Percentiles rank a stretch among this genome's conserved stretches.
These are phyloP conservation scores for Anoncus sp. DNA, from an alignment of 2,888 invertebrate species.

Conservation along the genomic window DNA sequence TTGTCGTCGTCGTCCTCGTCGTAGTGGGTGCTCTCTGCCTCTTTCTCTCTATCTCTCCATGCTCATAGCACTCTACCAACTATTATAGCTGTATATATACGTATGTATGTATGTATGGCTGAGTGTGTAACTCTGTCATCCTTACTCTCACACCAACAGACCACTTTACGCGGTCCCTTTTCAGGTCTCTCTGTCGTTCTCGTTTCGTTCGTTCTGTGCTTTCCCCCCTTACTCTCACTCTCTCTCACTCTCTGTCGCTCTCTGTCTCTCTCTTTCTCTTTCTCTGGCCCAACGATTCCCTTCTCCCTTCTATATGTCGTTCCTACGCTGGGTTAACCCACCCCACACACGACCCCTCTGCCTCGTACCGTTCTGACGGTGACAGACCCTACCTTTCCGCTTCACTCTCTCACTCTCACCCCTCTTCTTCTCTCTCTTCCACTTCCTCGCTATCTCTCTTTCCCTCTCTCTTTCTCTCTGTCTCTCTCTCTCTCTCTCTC, in stretches of 20 bases:
- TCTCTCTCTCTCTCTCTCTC: too few relatives aligned
- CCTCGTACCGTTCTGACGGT: constrained; percentile 83
- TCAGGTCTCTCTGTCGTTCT: constrained; percentile 65
- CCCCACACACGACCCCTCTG: constrained; percentile 82
- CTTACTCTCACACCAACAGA: constrained; percentile 48
- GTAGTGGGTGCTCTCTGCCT: constrained; percentile 46
- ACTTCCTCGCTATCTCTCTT: constrained; percentile 2
- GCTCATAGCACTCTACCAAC: constrained; percentile 25
- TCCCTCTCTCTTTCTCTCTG: too few relatives aligned
- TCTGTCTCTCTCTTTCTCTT: constrained; percentile 85
- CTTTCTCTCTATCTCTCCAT: constrained; percentile 40
- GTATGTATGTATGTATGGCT: constrained; percentile 13
- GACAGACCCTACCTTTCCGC: constrained; percentile 81
- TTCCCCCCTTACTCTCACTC: constrained; percentile 46
- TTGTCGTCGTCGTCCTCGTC: constrained; percentile 26
- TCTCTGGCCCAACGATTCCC: constrained; percentile 81
- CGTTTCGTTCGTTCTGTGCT: constrained; percentile 49
- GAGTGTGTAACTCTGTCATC: constrained; percentile 55
- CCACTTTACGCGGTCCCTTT: constrained; percentile 55
- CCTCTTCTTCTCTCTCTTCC: too few relatives aligned
- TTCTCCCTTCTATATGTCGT: constrained; percentile 61
- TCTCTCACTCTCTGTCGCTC: constrained; percentile 81
- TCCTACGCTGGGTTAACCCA: constrained; percentile 83
- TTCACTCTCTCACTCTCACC: constrained; percentile 62
- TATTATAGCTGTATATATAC: constrained; percentile 3